phyloP scores from a whole-genome alignment of 2,888 invertebrate genomes.

The Acronicta psi region DNA sequence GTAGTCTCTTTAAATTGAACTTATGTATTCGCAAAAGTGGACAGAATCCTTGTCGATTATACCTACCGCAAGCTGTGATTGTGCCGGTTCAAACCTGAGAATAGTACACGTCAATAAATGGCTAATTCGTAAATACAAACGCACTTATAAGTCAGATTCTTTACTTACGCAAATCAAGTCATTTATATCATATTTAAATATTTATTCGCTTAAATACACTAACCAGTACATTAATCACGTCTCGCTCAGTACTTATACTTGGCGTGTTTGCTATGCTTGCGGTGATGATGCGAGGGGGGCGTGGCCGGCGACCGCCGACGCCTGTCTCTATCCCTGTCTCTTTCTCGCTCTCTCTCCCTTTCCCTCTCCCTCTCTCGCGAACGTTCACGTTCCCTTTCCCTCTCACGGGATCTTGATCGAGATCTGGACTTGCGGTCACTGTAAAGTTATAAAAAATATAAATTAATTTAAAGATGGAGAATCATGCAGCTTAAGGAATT shows the following conservation, averaged over 20 bases:
- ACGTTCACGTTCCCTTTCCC: constrained; percentile 66
- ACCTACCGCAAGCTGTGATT: too few species aligned
- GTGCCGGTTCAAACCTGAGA: too few species aligned
- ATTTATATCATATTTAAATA: constrained; percentile 37
- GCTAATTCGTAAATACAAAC: too few species aligned
- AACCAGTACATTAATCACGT: constrained; percentile 6
- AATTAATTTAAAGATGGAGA: background rate
- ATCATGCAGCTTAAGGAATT: too few species aligned
- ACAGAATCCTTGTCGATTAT: too few species aligned
- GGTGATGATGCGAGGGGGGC: constrained; percentile 79
- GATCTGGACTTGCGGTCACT: constrained; percentile 80
- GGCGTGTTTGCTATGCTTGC: constrained; percentile 81
- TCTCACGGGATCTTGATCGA: constrained; percentile 73
- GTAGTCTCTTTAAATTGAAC: too few species aligned
- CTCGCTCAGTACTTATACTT: constrained; percentile 80
- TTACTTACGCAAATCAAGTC: constrained; percentile 6
- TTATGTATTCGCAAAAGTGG: too few species aligned
- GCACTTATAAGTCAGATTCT: too few species aligned
- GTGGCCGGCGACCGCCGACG: constrained; percentile 80
- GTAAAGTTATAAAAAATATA: constrained; percentile 15
- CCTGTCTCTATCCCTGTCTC: constrained; percentile 69
- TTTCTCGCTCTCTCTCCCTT: constrained; percentile 69
- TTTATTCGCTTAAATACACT: constrained; percentile 52
- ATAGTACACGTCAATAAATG: too few species aligned
- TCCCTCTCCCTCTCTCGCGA: constrained; percentile 68